Percentiles rank a stretch among this genome's conserved stretches.
phyloP scores from a whole-genome alignment of 2,113 vertebrate genomes.

The Triplophysa siluroides region DNA sequence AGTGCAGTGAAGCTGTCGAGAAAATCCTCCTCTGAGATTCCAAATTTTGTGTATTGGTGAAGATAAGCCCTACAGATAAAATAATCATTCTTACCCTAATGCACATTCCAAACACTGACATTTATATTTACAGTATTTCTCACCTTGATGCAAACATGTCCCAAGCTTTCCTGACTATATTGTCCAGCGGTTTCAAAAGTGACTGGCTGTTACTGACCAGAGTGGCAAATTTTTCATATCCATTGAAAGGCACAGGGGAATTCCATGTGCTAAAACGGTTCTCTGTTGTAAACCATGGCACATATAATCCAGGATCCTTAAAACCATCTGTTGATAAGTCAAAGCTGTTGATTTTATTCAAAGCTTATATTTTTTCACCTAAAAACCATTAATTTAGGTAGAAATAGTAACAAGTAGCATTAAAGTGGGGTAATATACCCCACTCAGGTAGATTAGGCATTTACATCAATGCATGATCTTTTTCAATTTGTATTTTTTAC shows the following conservation, averaged over 20 bases:
- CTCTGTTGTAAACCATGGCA: slow-evolving; percentile 81
- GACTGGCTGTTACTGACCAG: slow-evolving; percentile 94
- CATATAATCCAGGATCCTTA: slow-evolving; percentile 82
- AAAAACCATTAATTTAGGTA: no score
- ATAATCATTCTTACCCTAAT: background rate
- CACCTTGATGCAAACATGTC: slow-evolving; percentile 98
- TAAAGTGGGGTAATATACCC: no score
- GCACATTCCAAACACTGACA: background rate
- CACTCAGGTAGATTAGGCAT: no score
- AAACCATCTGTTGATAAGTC: slow-evolving; percentile 77
- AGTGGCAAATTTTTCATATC: slow-evolving; percentile 88
- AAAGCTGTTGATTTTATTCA: background rate
- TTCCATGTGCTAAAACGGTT: slow-evolving; percentile 80
- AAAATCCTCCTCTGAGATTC: slow-evolving; percentile 93
- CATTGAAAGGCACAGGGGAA: slow-evolving; percentile 84
- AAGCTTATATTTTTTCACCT: no score
- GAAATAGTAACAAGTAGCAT: no score
- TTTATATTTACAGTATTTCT: slow-evolving; percentile 57
- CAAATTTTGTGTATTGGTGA: slow-evolving; percentile 90
- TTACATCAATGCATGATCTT: no score
- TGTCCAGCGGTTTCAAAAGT: slow-evolving; percentile 84
- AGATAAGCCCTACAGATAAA: slow-evolving; percentile 82
- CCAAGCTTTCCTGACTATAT: slow-evolving; percentile 93
- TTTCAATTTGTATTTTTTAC: no score
- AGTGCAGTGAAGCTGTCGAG: slow-evolving; percentile 88